A percentile compares a stretch with the other conserved stretches of the same genome.
phyloP scores from a whole-genome alignment of 2,113 vertebrate genomes.

The Eurypyga helias region DNA sequence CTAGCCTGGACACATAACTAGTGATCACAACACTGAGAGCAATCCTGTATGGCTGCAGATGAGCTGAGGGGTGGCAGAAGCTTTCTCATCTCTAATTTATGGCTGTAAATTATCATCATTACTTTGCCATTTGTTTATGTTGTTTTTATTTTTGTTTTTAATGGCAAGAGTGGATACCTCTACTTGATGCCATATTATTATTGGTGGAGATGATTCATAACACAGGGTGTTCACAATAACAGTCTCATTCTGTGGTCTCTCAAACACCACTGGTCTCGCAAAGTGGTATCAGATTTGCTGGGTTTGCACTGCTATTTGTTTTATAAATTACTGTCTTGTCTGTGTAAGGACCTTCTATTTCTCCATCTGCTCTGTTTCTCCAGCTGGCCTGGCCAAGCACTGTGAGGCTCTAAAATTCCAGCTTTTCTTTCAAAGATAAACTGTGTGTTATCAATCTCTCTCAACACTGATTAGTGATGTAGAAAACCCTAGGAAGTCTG shows the following conservation, averaged over 20 bases:
- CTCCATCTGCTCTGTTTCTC: not conserved
- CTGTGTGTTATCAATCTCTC: not conserved
- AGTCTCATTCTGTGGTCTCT: not conserved
- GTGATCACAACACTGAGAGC: not conserved
- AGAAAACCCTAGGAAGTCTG: not conserved
- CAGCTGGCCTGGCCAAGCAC: constrained; percentile 1
- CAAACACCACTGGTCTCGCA: not conserved
- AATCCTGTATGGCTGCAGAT: not conserved
- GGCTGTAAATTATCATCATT: not conserved
- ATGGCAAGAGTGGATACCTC: not conserved
- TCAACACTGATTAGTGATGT: not conserved
- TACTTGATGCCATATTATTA: not conserved
- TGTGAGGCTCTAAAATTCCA: not conserved
- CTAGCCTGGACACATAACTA: not conserved
- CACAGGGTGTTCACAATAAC: not conserved
- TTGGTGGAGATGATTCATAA: not conserved
- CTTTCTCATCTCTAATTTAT: constrained; percentile 6
- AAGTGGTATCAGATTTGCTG: not conserved
- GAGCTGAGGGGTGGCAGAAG: not conserved
- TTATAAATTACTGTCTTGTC: not conserved
- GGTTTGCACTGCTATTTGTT: not conserved
- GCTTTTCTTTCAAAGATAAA: constrained; percentile 25
- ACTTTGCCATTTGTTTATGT: not conserved
- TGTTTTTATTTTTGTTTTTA: not conserved
- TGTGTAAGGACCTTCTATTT: not conserved